These are phyloP conservation scores for Tetramorium parvispinum DNA, from an alignment of 1,140 invertebrate genomes.

Conservation along the genomic window DNA sequence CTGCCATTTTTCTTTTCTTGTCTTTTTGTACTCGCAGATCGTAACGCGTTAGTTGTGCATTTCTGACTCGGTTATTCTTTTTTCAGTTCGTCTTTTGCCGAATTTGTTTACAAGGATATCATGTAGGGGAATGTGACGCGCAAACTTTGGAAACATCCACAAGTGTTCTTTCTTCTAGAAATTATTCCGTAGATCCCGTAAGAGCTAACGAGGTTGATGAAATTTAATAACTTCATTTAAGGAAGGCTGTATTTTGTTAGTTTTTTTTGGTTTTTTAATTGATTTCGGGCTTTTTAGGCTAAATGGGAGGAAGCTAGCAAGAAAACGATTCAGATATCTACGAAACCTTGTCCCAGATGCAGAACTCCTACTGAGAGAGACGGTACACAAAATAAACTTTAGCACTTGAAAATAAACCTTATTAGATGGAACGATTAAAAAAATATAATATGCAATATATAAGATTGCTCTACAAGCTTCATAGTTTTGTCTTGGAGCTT, in stretches of 20 bases:
- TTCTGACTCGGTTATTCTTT: not conserved
- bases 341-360: slow-evolving; percentile 96
- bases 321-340: slow-evolving; percentile 91
- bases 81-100: slow-evolving; percentile 93
- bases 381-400: slow-evolving; percentile 87
- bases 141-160: slow-evolving; percentile 78
- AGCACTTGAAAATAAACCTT: not conserved
- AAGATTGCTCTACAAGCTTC: not conserved
- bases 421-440: not conserved
- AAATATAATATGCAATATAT: not conserved
- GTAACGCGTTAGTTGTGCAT: not conserved
- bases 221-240: slow-evolving; percentile 42
- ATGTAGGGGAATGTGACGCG: slow-evolving; percentile 90
- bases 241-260: no score
- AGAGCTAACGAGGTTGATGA: slow-evolving; percentile 85
- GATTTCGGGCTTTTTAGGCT: slow-evolving; percentile 84
- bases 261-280: no score
- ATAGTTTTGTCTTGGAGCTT: not conserved
- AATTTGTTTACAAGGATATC: slow-evolving; percentile 92
- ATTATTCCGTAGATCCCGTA: slow-evolving; percentile 88
- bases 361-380: slow-evolving; percentile 94
- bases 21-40: not conserved
- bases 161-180: slow-evolving; percentile 79
- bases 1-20: not conserved
- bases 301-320: slow-evolving; percentile 92